Percentiles rank a stretch among this genome's conserved stretches.
These are phyloP conservation scores for Psix sp. DNA, from an alignment of 1,140 invertebrate species.

Conservation along the genomic window DNA sequence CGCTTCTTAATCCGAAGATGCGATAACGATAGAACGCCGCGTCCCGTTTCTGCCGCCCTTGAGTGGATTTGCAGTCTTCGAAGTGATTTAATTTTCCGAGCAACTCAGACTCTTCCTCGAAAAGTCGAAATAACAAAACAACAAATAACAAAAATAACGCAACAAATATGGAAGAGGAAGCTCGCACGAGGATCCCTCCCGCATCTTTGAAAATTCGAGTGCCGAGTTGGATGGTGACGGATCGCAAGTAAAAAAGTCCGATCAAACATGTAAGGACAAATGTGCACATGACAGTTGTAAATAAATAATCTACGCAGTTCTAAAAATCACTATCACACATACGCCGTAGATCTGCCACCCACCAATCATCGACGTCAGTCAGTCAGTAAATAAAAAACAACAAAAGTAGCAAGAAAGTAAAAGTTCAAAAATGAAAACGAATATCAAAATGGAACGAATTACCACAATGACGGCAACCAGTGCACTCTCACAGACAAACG, in stretches of 20 bases:
- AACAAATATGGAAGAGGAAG: slow-evolving; percentile 5
- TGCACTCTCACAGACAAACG: slow-evolving; percentile 78
- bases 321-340: slow-evolving; percentile 64
- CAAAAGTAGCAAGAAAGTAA: slow-evolving; percentile 7
- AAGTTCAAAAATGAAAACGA: slow-evolving; percentile 16
- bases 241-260: slow-evolving; percentile 27
- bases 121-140: slow-evolving; percentile 19
- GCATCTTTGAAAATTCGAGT: slow-evolving; percentile 53
- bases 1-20: slow-evolving; percentile 33
- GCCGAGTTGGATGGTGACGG: slow-evolving; percentile 17
- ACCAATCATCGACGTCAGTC: slow-evolving; percentile 64
- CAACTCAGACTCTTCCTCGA: slow-evolving; percentile 7
- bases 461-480: slow-evolving; percentile 72
- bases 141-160: slow-evolving; percentile 3
- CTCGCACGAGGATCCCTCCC: slow-evolving; percentile 27
- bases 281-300: slow-evolving; percentile 36
- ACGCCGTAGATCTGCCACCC: slow-evolving; percentile 73
- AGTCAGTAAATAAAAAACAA: slow-evolving; percentile 8
- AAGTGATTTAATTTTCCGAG: slow-evolving; percentile 30
- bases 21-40: slow-evolving; percentile 34
- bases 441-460: slow-evolving; percentile 54
- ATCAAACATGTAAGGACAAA: slow-evolving; percentile 18
- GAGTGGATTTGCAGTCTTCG: slow-evolving; percentile 40
- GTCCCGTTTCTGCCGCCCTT: slow-evolving; percentile 16
- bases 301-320: slow-evolving; percentile 1